Percentiles rank a stretch among this genome's conserved stretches.
phyloP scores from a whole-genome alignment of 1,140 invertebrate genomes.

The Drosophila nannoptera region DNA sequence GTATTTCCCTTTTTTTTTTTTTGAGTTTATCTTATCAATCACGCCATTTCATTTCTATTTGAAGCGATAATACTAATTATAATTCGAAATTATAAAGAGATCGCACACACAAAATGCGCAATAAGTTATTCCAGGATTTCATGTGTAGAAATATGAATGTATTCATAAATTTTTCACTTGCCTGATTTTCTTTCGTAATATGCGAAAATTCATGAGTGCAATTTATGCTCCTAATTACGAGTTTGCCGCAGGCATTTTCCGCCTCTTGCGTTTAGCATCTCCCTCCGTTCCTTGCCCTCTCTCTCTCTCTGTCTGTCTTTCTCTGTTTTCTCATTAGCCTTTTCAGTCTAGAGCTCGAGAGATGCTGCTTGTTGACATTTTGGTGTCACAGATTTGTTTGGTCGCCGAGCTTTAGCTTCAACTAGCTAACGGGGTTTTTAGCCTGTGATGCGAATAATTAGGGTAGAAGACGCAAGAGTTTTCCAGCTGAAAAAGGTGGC shows the following conservation, averaged over 20 bases:
- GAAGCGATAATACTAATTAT: slow-evolving; percentile 14
- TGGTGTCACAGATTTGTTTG: slow-evolving; percentile 59
- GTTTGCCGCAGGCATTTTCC: slow-evolving; percentile 64
- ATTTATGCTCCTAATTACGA: slow-evolving; percentile 66
- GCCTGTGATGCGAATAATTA: slow-evolving; percentile 29
- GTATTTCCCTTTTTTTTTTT: background rate
- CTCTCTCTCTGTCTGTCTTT: slow-evolving; percentile 11
- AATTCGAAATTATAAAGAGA: slow-evolving; percentile 23
- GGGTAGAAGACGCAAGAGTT: slow-evolving; percentile 27
- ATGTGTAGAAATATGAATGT: slow-evolving; percentile 17
- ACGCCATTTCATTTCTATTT: slow-evolving; percentile 1
- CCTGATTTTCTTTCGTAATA: slow-evolving; percentile 30
- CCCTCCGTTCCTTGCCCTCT: background rate
- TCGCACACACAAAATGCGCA: background rate
- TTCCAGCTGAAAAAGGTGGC: slow-evolving; percentile 29
- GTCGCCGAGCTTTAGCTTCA: slow-evolving; percentile 12
- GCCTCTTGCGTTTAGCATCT: slow-evolving; percentile 45
- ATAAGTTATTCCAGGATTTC: background rate
- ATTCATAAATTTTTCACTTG: slow-evolving; percentile 22
- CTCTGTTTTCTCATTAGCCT: slow-evolving; percentile 60
- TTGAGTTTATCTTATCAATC: slow-evolving; percentile 7
- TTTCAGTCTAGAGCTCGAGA: slow-evolving; percentile 50
- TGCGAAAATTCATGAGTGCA: slow-evolving; percentile 33
- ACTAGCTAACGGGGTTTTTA: slow-evolving; percentile 16
- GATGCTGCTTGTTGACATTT: slow-evolving; percentile 61